Evolutionary conservation across 2,113 vertebrate genomes (phyloP), one percentile per base, ranked within the genome.

Genomic region (Crotalus tigris): DNA sequence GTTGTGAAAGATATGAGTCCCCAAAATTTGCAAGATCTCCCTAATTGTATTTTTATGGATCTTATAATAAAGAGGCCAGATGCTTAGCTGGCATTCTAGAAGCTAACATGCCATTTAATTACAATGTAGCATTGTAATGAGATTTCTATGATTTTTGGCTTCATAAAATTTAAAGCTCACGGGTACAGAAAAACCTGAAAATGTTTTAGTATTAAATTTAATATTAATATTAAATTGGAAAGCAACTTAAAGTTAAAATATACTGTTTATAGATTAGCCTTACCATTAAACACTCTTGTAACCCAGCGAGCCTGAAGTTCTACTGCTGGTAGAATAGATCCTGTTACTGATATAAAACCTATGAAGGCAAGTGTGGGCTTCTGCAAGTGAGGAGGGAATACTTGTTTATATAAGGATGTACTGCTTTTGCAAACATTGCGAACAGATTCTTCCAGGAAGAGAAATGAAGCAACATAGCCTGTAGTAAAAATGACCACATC

Each of bases 221-320:
- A 51, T 64, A 51, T 69, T 49, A 75, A 85, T 81, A 21, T 81
- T 81, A 81, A 91, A 54, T 4, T 69, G 90, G 17, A 90, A 90
- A 91, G 24, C 23, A 21, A 86, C 5, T 19, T n/a, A 53, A 75
- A 33, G 26, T 12, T 21, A 33, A 23, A 90, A n/a, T 24, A 53
- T 49, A 55, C 5, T 26, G 39, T 61, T 33, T 49, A 44, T 29
- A 92, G 17, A 23, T 58, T 49, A 53, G 88, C 55, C 57, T 26
- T 96, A 99, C 99, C 99, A 97, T 98, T 95, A 95, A 99, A 98
- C n/a, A 98, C 96, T 90, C 97, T 97, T 0, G 98, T 96, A 91
- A 97, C 98, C 98, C 98, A 99, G n/a, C 98, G 98, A 12, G 98
- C 98, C 95, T 99, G 99, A 96, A 99, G 98, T 96, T 99, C 99